Base-by-base conservation (phyloP, 2,113 vertebrate species). In the Ictidomys tridecemlineatus region DNA sequence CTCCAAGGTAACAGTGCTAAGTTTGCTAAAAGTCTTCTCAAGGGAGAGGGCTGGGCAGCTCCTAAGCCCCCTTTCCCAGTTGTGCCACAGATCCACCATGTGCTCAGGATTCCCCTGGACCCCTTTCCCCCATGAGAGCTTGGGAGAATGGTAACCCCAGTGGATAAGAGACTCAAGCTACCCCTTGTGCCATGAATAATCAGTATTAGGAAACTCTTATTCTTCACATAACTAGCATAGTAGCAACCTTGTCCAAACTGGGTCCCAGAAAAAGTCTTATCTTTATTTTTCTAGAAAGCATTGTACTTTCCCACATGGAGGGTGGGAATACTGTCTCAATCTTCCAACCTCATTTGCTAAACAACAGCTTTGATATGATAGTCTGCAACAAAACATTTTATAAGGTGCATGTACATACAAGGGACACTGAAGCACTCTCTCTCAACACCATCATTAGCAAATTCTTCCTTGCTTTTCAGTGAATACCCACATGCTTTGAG, bases 71-170 rank as follows among this genome's bases (percentile, higher is more conserved):
- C 8, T 61, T 61, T 8, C 58, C 12, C 42, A 28, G 53, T 5
- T 37, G 9, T 89, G 32, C 9, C 8, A 65, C 5, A 42, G 88
- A 11, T 1, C 2, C 6, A 42, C 37, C 4, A 6, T 18, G 17
- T 18, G 20, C 61, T 51, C 34, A 32, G 1, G 6, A 4, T n/a
- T 30, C 20, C 22, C 10, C 10, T 17, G 10, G 48, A 4, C 26
- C 13, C n/a, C 2, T 5, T 48, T 0, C 17, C 24, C 13, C 58
- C 7, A 0, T 34, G 28, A 45, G 37, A 14, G 18, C 37, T 56
- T 4, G 8, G 7, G 20, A 10, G 65, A 51, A 2, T 79, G 51
- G 70, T 32, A 88, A 63, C 4, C 8, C 13, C 22, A 1, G 6
- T 4, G 58, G 30, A 48, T 18, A n/a, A 73, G 37, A 63, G 24